Evolutionary conservation across 1,140 invertebrate genomes (phyloP).

Genomic region (Drosophila fuyamai): DNA sequence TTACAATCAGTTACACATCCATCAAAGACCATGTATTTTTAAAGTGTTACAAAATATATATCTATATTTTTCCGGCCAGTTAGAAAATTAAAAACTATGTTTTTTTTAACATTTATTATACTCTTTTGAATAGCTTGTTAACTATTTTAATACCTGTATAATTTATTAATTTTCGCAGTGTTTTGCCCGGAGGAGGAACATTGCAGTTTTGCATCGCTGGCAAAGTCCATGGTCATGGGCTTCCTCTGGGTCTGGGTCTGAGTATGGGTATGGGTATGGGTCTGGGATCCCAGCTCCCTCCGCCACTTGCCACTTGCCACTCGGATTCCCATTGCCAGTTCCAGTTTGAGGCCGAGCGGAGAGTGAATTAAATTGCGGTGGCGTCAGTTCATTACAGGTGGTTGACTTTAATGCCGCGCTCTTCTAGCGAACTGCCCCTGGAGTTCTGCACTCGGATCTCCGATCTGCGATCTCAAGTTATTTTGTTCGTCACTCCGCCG

Average conservation of each 20-base stretch:
- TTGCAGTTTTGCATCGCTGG: constrained; percentile 53
- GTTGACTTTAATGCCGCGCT: constrained; percentile 73
- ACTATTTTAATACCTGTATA: not conserved
- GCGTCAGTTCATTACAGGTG: constrained; percentile 84
- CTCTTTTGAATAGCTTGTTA: not conserved
- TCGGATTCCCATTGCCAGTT: constrained; percentile 38
- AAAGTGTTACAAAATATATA: too few relatives aligned
- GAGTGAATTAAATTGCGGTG: constrained; percentile 84
- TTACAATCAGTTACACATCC: too few relatives aligned
- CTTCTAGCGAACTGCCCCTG: constrained; percentile 40
- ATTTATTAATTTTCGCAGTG: not conserved
- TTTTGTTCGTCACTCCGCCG: constrained; percentile 45
- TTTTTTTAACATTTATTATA: too few relatives aligned
- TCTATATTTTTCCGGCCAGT: too few relatives aligned
- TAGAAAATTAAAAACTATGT: too few relatives aligned
- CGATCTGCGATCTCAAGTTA: constrained; percentile 43
- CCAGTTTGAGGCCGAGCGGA: constrained; percentile 32
- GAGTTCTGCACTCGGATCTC: constrained; percentile 24
- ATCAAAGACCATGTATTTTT: too few relatives aligned
- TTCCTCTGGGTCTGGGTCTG: not conserved
- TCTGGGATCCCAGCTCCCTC: not conserved
- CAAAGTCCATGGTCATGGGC: constrained; percentile 42
- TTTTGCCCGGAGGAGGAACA: constrained; percentile 3
- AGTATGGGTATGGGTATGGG: too few relatives aligned
- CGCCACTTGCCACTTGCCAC: constrained; percentile 6